A percentile compares a stretch with the other conserved stretches of the same genome.
phyloP scores from a whole-genome alignment of 2,113 vertebrate species.

The Calypte anna region DNA sequence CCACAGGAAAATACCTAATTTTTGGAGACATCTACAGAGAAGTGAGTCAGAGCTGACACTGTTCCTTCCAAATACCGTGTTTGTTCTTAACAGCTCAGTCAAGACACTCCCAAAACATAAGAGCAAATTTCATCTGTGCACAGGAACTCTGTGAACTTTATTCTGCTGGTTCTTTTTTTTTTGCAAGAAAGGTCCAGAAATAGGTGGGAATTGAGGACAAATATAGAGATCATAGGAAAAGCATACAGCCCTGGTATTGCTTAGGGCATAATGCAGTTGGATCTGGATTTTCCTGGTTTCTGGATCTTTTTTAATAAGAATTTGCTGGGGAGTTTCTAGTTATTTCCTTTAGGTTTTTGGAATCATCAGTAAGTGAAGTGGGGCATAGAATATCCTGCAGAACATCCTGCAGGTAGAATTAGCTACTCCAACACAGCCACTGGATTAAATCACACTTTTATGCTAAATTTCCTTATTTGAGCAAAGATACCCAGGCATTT shows the following conservation, averaged over 20 bases:
- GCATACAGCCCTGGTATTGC: background rate
- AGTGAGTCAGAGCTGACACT: background rate
- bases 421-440: background rate
- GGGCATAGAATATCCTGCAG: background rate
- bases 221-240: background rate
- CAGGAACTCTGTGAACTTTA: background rate
- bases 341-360: background rate
- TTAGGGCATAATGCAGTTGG: background rate
- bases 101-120: background rate
- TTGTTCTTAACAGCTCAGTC: background rate
- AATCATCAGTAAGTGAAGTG: background rate
- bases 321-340: background rate
- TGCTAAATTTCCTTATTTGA: background rate
- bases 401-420: background rate
- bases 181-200: background rate
- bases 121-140: background rate
- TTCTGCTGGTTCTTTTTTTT: background rate
- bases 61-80: background rate
- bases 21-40: background rate
- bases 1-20: background rate
- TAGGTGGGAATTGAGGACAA: background rate
- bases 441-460: background rate
- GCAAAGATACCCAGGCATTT: background rate
- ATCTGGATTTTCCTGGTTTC: background rate
- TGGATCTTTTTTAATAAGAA: background rate